Base-by-base conservation (phyloP, 2,113 vertebrate species). In the Cavia porcellus region DNA sequence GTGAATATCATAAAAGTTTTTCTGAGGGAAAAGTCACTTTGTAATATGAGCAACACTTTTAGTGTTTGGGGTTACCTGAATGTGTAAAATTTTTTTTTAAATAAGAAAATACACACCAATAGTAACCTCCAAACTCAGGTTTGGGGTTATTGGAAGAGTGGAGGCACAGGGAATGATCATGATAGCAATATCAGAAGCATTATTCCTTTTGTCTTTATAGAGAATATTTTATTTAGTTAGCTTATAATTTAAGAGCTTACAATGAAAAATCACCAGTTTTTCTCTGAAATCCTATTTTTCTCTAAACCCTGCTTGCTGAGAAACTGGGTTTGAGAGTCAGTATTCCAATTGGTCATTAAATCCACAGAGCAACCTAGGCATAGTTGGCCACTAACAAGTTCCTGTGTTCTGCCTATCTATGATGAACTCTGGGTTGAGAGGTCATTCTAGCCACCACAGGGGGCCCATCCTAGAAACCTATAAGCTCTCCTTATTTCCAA, bases 61-160 rank as follows among this genome's bases (percentile, higher is more conserved):
- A 47, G 50, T 42, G 10, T 57, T 74, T 47, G n/a, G 5, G 9
- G 9, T 45, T 38, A 35, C 1, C 32, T 32, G 57, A 77, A 62
- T 47, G 72, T 24, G 8, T 57, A 35, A 28, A 68, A 95, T 19
- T 1, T 24, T 24, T 24, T 42, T 74, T 74, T 22, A 64, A 47
- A 74, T n/a, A 92, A 88, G 82, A n/a, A 83, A 94, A 77, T 55
- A 22, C 4, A 64, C 59, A 80, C 24, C 13, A 89, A 57, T 35
- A 45, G 10, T 64, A 72, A 70, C 45, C 13, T 74, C 32, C n/a
- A 85, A 47, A 72, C 70, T 85, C 13, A 92, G 47, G 30, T 45
- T 55, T 55, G 14, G 52, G 24, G n/a, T 80, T 72, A 57, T 7
- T 64, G 13, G 15, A 80, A 30, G 61, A 79, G 50, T 52, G 10